These are phyloP conservation scores for Dromas ardeola DNA, from an alignment of 2,113 vertebrate species.

Conservation along the genomic window DNA sequence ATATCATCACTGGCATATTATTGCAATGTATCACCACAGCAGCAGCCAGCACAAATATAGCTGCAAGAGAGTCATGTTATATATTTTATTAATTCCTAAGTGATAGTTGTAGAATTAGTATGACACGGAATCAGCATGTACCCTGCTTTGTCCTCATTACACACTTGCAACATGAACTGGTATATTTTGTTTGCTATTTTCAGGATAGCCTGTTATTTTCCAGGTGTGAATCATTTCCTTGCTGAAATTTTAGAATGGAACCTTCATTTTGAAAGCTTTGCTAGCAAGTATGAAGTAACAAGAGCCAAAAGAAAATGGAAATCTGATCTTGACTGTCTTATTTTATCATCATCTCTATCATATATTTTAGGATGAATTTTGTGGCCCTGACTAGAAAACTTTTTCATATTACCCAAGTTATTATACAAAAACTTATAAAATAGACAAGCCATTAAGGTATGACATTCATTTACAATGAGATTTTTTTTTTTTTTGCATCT, in stretches of 20 bases:
- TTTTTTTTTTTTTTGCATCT: background rate
- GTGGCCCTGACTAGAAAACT: background rate
- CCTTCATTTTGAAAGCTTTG: background rate
- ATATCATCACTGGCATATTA: slow-evolving; percentile 68
- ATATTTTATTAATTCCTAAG: slow-evolving; percentile 49
- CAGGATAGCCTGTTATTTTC: background rate
- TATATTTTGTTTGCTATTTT: background rate
- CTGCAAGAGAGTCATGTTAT: background rate
- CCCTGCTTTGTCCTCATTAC: background rate
- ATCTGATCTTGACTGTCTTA: background rate
- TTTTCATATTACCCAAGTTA: background rate
- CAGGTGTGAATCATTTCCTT: background rate
- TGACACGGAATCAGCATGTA: background rate
- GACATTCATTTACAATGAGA: background rate
- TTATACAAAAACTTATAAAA: background rate
- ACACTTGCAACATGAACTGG: background rate
- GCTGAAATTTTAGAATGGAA: background rate
- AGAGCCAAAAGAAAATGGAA: background rate
- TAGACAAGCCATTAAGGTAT: background rate
- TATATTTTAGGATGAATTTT: background rate
- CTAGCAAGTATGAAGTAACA: background rate
- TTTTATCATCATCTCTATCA: background rate
- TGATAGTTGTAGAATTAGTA: background rate
- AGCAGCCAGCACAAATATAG: slow-evolving; percentile 46
- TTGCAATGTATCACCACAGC: slow-evolving; percentile 60